phyloP scores from a whole-genome alignment of 2,797 vertebrate genomes.

The Sebastes variabilis region DNA sequence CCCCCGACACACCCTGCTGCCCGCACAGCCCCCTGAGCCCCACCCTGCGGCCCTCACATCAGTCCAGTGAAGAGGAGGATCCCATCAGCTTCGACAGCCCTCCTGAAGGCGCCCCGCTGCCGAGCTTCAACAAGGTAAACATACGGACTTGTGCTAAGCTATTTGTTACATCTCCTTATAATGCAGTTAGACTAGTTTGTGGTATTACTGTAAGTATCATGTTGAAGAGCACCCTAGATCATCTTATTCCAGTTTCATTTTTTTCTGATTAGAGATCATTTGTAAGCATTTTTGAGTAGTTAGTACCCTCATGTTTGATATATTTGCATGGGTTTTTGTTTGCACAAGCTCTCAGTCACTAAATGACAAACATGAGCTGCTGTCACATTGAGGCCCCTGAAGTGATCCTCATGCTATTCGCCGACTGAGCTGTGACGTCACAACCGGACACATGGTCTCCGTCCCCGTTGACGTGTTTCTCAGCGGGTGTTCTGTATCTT shows the following conservation, averaged over 20 bases:
- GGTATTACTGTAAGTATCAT: neutral
- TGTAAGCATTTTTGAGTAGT: neutral
- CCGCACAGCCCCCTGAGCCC: slow-evolving; percentile 47
- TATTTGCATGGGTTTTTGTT: neutral
- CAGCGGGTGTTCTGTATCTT: slow-evolving; percentile 40
- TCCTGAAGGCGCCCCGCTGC: slow-evolving; percentile 73
- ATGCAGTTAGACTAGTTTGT: neutral
- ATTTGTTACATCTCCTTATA: neutral
- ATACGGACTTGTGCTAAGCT: neutral
- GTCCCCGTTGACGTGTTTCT: slow-evolving; percentile 18
- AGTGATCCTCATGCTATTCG: slow-evolving; percentile 21
- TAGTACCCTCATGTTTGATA: neutral
- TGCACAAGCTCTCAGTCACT: neutral
- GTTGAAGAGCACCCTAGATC: neutral
- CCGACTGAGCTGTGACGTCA: slow-evolving; percentile 40
- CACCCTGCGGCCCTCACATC: slow-evolving; percentile 41
- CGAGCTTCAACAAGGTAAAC: slow-evolving; percentile 82
- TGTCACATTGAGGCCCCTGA: slow-evolving; percentile 1
- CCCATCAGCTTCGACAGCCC: slow-evolving; percentile 76
- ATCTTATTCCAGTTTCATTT: neutral
- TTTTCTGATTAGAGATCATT: neutral
- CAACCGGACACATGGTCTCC: slow-evolving; percentile 29
- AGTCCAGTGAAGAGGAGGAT: slow-evolving; percentile 75
- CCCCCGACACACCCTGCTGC: slow-evolving; percentile 46
- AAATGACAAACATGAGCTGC: neutral